Evolutionary conservation across 1,140 invertebrate species (phyloP), one percentile per base, ranked within the genome.

Genomic region (Zaprionus camerounensis): DNA sequence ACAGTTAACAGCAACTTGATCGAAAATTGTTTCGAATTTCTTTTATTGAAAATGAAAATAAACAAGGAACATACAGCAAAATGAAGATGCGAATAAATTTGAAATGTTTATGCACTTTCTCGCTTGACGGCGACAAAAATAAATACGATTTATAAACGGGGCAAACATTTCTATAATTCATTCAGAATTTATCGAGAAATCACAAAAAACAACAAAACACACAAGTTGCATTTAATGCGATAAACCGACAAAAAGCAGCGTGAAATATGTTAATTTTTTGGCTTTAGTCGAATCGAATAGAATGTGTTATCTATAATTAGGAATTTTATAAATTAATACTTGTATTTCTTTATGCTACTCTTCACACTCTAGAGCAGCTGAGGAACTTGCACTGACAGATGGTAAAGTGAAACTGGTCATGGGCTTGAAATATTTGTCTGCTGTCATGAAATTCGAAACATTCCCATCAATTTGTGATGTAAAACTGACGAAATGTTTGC

Each of bases 31-130:
- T 76, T 76, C 55, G 55, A 55, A 66, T 71, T 65, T 65, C 20
- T 11, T 38, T 13, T 15, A n/a, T 15, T 26, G 44, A 34, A 34
- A 34, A 34, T 34, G 56, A 62, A 55, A 63, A 66, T 24, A 51
- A 71, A 58, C 20, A 24, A 41, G 31, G 24, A 57, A 68, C 38
- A 74, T 38, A 41, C 26, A 17, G 3, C 26, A 49, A 34, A 34
- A 34, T 15, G n/a, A 49, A 15, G 12, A 57, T 67, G 38, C 46
- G 66, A 72, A 85, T 86, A 85, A 86, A 86, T 64, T 78, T 56
- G n/a, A 78, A 86, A 85, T 85, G 71, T 84, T 85, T 81, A 75
- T 84, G 75, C 71, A 74, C 67, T 78, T 83, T 81, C 24, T 56
- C 44, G 31, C 22, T 24, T 44, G 63, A 36, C 59, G 72, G 49